phyloP scores from a whole-genome alignment of 2,797 vertebrate genomes.

The Antennarius maculatus region DNA sequence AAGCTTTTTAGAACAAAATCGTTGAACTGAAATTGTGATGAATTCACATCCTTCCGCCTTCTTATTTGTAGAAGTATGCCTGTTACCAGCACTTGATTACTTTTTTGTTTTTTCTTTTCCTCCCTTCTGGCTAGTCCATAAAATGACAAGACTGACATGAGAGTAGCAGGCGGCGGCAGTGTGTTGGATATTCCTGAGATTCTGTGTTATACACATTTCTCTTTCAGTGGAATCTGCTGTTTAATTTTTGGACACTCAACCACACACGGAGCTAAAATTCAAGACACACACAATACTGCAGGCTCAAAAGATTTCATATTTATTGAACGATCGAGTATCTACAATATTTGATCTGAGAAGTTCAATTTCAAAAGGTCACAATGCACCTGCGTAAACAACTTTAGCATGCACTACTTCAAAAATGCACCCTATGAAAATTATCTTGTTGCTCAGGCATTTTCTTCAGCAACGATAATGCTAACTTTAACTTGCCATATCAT shows the following conservation, averaged over 20 bases:
- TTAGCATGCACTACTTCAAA: no score
- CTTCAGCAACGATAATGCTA: no score
- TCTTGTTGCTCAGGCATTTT: no score
- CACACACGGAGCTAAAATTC: no score
- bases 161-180: conserved; percentile 56
- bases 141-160: conserved; percentile 47
- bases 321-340: no score
- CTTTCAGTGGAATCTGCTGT: conserved; percentile 43
- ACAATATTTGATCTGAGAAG: no score
- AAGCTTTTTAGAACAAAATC: background rate
- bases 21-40: background rate
- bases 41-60: background rate
- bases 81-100: conserved; percentile 15
- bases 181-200: conserved; percentile 68
- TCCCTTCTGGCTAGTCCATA: conserved; percentile 15
- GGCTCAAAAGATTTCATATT: no score
- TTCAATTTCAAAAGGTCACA: no score
- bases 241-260: conserved; percentile 5
- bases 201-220: conserved; percentile 24
- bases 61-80: conserved; percentile 4
- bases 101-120: background rate
- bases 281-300: no score
- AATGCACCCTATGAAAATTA: no score
- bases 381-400: no score
- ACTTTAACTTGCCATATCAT: no score